These are phyloP conservation scores for Tiliacea citrago DNA, from an alignment of 2,888 invertebrate genomes.

Conservation along the genomic window DNA sequence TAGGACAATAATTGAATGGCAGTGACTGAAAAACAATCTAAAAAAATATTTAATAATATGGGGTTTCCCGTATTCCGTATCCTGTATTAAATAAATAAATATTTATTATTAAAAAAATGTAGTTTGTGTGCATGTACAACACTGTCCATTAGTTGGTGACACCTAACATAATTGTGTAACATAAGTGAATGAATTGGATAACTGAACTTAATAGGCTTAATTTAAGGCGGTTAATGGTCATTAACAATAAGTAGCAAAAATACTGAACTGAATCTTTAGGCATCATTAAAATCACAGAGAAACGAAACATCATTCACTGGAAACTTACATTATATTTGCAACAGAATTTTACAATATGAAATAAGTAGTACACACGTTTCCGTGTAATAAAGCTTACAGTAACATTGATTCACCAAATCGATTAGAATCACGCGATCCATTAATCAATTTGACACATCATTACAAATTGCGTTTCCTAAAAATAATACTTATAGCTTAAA, in stretches of 20 bases:
- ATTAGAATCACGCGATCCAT: conserved; percentile 48
- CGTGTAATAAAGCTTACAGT: conserved; percentile 69
- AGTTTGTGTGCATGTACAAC: background rate
- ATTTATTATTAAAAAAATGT: too few relatives aligned
- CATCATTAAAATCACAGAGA: conserved; percentile 69
- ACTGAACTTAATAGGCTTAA: background rate
- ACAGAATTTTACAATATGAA: conserved; percentile 63
- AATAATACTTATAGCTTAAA: conserved; percentile 87
- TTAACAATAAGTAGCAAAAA: conserved; percentile 51
- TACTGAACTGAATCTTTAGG: conserved; percentile 57
- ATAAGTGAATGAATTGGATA: background rate
- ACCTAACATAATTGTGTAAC: background rate
- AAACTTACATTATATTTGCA: conserved; percentile 61
- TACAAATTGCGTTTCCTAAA: conserved; percentile 60
- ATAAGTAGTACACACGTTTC: conserved; percentile 59
- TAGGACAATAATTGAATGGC: background rate
- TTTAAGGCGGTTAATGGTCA: background rate
- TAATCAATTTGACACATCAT: conserved; percentile 61
- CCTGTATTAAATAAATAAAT: too few relatives aligned
- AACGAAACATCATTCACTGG: conserved; percentile 67
- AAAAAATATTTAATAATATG: background rate
- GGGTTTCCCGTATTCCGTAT: background rate
- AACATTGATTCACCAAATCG: conserved; percentile 62
- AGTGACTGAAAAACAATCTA: background rate
- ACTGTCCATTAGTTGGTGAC: background rate